Evolutionary conservation across 2,888 invertebrate species (phyloP).

Genomic region (Oxyteleia sp.): DNA sequence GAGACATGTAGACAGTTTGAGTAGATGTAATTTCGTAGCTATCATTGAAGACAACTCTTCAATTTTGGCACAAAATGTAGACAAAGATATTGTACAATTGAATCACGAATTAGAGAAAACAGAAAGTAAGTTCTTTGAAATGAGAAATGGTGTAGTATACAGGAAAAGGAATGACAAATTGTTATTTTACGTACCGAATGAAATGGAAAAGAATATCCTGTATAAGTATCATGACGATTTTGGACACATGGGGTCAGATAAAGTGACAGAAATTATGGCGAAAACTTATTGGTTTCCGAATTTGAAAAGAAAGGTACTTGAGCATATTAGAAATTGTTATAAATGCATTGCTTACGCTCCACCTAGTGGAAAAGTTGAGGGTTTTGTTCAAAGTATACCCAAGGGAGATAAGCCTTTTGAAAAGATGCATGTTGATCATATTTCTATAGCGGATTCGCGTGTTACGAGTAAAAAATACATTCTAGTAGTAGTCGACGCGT

Average conservation of each 20-base stretch:
- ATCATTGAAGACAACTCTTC: not conserved
- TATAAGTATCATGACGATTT: slow-evolving; percentile 38
- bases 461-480: slow-evolving; percentile 53
- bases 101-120: slow-evolving; percentile 6
- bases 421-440: slow-evolving; percentile 72
- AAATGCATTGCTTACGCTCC: slow-evolving; percentile 66
- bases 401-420: slow-evolving; percentile 62
- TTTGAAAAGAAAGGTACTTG: slow-evolving; percentile 58
- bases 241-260: slow-evolving; percentile 64
- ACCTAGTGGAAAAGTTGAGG: slow-evolving; percentile 59
- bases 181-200: slow-evolving; percentile 31
- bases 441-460: slow-evolving; percentile 33
- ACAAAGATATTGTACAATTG: not conserved
- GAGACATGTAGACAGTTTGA: not conserved
- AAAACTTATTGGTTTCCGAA: slow-evolving; percentile 74
- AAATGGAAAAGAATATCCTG: slow-evolving; percentile 35
- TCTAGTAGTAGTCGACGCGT: slow-evolving; percentile 59
- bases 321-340: slow-evolving; percentile 65
- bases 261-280: slow-evolving; percentile 47
- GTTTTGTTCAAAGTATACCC: slow-evolving; percentile 48
- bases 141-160: slow-evolving; percentile 36
- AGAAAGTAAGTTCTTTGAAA: slow-evolving; percentile 24
- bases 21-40: not conserved
- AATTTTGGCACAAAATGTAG: not conserved
- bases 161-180: slow-evolving; percentile 22